Evolutionary conservation across 37 sponge, comb jelly and placozoan species (phyloP).

Genomic region (Bolinopsis microptera): DNA sequence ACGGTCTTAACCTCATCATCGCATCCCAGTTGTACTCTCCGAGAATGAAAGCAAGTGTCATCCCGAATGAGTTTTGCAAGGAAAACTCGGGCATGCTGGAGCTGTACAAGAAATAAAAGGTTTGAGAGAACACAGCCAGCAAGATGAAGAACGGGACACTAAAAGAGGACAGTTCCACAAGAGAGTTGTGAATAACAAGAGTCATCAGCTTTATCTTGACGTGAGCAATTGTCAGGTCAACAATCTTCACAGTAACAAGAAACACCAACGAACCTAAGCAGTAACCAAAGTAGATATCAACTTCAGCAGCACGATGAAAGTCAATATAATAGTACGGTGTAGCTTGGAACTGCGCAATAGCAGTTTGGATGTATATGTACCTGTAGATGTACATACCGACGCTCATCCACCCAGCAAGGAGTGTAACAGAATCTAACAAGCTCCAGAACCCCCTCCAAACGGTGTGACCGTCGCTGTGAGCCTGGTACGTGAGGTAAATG

Average conservation of each 20-base stretch:
- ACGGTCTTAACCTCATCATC: background rate
- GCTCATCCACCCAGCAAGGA: constrained; percentile 9
- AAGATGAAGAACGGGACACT: constrained; percentile 37
- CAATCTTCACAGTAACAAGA: constrained; percentile 52
- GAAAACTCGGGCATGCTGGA: background rate
- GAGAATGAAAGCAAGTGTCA: constrained; percentile 3
- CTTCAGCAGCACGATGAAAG: constrained; percentile 14
- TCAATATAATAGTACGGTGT: constrained; percentile 49
- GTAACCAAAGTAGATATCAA: constrained; percentile 28
- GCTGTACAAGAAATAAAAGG: background rate
- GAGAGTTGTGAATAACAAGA: constrained; percentile 5
- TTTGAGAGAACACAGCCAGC: background rate
- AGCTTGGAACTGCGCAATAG: background rate
- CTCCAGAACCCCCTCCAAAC: constrained; percentile 62
- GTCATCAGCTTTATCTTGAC: constrained; percentile 21
- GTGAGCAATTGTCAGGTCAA: constrained; percentile 2
- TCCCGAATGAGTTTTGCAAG: background rate
- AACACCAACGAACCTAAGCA: constrained; percentile 28
- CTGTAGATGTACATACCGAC: constrained; percentile 18
- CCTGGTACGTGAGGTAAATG: background rate
- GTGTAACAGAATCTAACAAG: background rate
- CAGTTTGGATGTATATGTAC: background rate
- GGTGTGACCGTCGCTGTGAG: background rate
- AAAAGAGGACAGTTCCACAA: background rate
- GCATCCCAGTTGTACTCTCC: constrained; percentile 36